Evolutionary conservation across 2,113 vertebrate species (phyloP).

Genomic region (Tursiops truncatus): DNA sequence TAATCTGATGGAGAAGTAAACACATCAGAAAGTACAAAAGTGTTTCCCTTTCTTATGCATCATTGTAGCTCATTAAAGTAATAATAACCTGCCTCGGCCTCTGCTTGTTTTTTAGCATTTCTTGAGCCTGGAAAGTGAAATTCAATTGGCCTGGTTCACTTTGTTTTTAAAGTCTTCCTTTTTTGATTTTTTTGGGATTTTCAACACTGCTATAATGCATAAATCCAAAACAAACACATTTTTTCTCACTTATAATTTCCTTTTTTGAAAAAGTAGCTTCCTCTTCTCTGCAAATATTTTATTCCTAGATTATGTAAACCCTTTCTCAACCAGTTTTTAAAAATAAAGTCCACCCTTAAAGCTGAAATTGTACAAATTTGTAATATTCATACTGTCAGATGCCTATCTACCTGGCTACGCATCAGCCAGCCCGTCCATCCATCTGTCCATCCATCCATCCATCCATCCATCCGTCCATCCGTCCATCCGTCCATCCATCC

Average conservation of each 20-base stretch:
- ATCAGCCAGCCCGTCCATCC: neutral
- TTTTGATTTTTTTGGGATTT: conserved; percentile 31
- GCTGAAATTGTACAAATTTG: neutral
- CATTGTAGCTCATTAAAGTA: conserved; percentile 24
- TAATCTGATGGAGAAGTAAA: conserved; percentile 31
- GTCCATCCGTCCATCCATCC: neutral
- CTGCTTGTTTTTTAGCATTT: conserved; percentile 41
- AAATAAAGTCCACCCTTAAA: conserved; percentile 35
- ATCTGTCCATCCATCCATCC: neutral
- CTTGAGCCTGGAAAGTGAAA: conserved; percentile 35
- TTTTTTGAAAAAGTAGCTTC: neutral
- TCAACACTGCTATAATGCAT: conserved; percentile 25
- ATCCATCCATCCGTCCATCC: neutral
- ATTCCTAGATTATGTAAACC: conserved; percentile 26
- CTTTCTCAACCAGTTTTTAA: conserved; percentile 14
- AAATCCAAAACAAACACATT: conserved; percentile 43
- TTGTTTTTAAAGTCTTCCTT: conserved; percentile 44
- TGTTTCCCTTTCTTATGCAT: neutral
- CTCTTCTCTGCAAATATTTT: neutral
- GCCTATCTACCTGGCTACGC: neutral
- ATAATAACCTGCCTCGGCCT: conserved; percentile 9
- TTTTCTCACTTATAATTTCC: neutral
- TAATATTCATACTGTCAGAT: conserved; percentile 11
- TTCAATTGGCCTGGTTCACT: conserved; percentile 2
- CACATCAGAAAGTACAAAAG: neutral